Conservation (phyloP, 2,888 invertebrate genomes). For the Noctua janthina region DNA sequence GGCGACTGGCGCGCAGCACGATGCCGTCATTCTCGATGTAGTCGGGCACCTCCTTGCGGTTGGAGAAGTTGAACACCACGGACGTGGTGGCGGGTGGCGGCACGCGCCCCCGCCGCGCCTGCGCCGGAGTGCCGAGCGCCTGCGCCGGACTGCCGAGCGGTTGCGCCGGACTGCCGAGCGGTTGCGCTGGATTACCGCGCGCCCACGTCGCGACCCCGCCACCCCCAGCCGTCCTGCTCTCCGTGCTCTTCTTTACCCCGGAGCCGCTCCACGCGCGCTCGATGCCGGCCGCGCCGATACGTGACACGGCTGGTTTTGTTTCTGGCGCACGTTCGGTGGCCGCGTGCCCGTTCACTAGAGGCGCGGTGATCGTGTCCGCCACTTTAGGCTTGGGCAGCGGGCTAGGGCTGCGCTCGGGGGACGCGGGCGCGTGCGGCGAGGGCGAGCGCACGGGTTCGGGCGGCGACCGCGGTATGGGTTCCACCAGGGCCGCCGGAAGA, state of each 20-base stretch:
- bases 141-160: constrained; percentile 60
- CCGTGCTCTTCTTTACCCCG: constrained; percentile 67
- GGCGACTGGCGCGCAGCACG: constrained; percentile 92
- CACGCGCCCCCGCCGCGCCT: constrained; percentile 67
- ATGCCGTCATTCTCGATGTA: constrained; percentile 97
- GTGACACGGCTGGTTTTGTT: constrained; percentile 67
- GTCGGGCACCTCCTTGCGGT: constrained; percentile 96
- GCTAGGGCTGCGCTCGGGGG: constrained; percentile 55
- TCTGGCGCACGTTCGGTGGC: constrained; percentile 56
- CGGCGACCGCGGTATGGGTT: constrained; percentile 77
- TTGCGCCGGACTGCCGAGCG: constrained; percentile 63
- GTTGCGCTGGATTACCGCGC: constrained; percentile 59
- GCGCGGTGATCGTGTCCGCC: constrained; percentile 36
- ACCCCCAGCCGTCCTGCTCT: constrained; percentile 51
- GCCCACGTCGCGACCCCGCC: constrained; percentile 10
- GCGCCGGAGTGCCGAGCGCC: constrained; percentile 63
- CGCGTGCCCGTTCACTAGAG: constrained; percentile 75
- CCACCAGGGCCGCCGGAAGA: constrained; percentile 85
- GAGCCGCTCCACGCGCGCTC: constrained; percentile 84
- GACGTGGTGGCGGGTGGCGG: constrained; percentile 90
- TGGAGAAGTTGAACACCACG: constrained; percentile 96
- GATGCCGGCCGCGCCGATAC: constrained; percentile 79
- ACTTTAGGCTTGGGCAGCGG: constrained; percentile 54
- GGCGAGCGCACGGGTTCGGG: constrained; percentile 73
- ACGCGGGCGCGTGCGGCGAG: constrained; percentile 65